phyloP scores from a whole-genome alignment of 2,888 invertebrate species.

The Allacma fusca region DNA sequence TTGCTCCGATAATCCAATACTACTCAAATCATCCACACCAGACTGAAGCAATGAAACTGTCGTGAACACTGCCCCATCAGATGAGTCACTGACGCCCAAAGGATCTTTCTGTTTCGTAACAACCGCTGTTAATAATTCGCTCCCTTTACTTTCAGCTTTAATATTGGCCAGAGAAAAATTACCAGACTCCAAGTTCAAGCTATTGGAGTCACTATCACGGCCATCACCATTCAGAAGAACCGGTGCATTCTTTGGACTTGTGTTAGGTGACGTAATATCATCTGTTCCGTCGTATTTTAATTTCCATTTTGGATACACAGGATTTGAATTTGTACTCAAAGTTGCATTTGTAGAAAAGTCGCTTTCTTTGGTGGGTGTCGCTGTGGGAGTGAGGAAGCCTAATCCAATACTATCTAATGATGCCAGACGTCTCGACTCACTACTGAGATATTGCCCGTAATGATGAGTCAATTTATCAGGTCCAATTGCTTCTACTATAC shows the following conservation, averaged over 20 bases:
- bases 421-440: constrained; percentile 48
- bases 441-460: constrained; percentile 55
- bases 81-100: background rate
- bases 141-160: background rate
- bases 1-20: constrained; percentile 30
- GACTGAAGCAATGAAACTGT: constrained; percentile 42
- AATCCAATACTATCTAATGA: constrained; percentile 32
- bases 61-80: constrained; percentile 42
- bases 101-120: constrained; percentile 29
- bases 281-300: constrained; percentile 59
- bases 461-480: constrained; percentile 50
- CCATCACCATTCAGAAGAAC: constrained; percentile 21
- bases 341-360: background rate
- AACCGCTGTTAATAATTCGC: background rate
- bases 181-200: constrained; percentile 16
- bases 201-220: background rate
- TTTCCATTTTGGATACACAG: constrained; percentile 56
- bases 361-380: background rate
- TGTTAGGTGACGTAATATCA: background rate
- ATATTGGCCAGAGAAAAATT: constrained; percentile 3
- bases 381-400: constrained; percentile 21
- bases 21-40: constrained; percentile 33
- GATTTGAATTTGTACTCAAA: constrained; percentile 41
- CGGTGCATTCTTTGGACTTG: background rate
- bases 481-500: constrained; percentile 53